These are phyloP conservation scores for Nixonia krombeini DNA, from an alignment of 1,140 invertebrate genomes.

Conservation along the genomic window DNA sequence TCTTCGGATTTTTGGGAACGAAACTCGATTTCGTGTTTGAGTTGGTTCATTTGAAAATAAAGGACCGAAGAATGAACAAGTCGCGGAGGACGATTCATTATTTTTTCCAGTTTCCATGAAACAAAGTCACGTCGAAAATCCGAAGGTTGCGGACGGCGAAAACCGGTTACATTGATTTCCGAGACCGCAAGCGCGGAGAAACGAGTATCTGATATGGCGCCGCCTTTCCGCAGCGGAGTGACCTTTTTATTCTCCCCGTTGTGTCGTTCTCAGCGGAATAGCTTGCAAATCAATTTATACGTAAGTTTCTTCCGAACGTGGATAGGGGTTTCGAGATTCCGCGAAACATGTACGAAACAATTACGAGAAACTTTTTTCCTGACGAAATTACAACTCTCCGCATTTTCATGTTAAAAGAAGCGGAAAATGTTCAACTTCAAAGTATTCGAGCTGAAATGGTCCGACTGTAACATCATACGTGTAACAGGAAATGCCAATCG, in stretches of 20 bases:
- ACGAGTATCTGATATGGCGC: conserved; percentile 51
- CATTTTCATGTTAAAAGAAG: too few species aligned
- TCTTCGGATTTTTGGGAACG: too few species aligned
- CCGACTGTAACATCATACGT: too few species aligned
- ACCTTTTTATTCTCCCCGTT: conserved; percentile 11
- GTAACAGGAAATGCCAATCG: too few species aligned
- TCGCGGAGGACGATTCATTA: conserved; percentile 13
- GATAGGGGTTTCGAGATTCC: background rate
- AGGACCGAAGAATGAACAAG: too few species aligned
- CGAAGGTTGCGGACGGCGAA: conserved; percentile 4
- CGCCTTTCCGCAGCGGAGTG: conserved; percentile 43
- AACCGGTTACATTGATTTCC: conserved; percentile 44
- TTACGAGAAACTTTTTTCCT: background rate
- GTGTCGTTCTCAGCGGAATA: conserved; percentile 1
- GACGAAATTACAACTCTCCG: background rate
- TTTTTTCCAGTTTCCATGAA: conserved; percentile 24
- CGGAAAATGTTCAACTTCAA: too few species aligned
- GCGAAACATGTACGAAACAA: too few species aligned
- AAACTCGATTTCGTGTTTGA: too few species aligned
- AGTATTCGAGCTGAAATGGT: too few species aligned
- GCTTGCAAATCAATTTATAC: conserved; percentile 29
- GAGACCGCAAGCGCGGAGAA: conserved; percentile 40
- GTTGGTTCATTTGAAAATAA: too few species aligned
- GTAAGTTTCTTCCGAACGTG: background rate
- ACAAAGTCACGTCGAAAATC: conserved; percentile 14